Evolutionary conservation across 2,113 vertebrate species (phyloP), one percentile per base, ranked within the genome.

Genomic region (Centropus unirufus): DNA sequence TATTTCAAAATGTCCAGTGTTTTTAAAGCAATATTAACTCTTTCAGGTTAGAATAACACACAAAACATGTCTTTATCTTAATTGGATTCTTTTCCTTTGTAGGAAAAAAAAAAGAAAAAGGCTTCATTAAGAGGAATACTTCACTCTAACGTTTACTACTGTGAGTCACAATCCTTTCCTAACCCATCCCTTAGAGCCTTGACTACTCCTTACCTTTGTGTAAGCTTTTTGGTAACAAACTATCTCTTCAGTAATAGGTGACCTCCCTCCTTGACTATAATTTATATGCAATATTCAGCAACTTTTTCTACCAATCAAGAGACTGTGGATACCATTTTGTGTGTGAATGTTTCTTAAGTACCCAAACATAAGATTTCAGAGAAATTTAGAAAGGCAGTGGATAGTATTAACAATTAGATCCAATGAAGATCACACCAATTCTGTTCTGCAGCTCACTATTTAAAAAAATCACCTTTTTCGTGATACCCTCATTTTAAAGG

Each of bases 21-120:
- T 95, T 97, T 90, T 20, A 78, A 80, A 85, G 44, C 32, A 47
- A 18, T 88, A 74, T 93, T 95, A 96, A 92, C 72, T 78, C 57
- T 90, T 94, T 83, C 59, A 57, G 22, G 24, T 86, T 70, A 67
- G 34, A 81, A 83, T 57, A 74, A 32, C 9, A 42, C 14, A 91
- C 2, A 83, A 29, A 54, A 58, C 7, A 1, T 59, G 36, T 11
- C 21, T 90, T 66, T 73, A 44, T 67, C 68, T 68, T 80, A 83
- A 67, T 2, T 59, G 39, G 13, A 91, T 6, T 55, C 1, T 62
- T 67, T 78, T 84, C 12, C 11, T 91, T 80, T 74, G 40, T 29
- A 46, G 47, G 52, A 61, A 79, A 92, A 52, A 4, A 69, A 23
- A 58, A 5, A 36, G 36, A 36, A 63, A 82, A 69, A 36, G 7